Percentiles rank a stretch among this genome's conserved stretches.
These are phyloP conservation scores for Oryzias javanicus DNA, from an alignment of 2,113 vertebrate genomes.

Conservation along the genomic window DNA sequence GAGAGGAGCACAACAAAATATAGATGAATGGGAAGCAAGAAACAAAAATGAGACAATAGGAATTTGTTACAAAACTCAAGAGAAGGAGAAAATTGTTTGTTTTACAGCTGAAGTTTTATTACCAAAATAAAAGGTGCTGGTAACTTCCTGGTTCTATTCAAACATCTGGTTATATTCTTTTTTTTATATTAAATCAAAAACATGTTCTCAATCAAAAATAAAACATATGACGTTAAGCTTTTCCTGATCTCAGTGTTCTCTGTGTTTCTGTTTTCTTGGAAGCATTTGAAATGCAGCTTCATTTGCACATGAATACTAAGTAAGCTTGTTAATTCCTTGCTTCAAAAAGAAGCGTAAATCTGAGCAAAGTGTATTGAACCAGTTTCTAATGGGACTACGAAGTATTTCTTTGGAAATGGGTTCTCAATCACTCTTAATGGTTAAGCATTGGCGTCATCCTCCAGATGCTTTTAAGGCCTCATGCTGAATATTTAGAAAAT, in stretches of 20 bases:
- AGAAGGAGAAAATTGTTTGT: constrained; percentile 26
- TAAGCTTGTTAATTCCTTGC: too few relatives aligned
- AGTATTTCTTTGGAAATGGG: too few relatives aligned
- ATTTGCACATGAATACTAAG: too few relatives aligned
- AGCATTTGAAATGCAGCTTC: neutral
- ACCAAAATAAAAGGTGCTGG: neutral
- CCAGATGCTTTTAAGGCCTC: too few relatives aligned
- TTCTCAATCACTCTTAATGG: too few relatives aligned
- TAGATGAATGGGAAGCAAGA: constrained; percentile 19
- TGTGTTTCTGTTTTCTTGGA: neutral
- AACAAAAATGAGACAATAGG: constrained; percentile 5
- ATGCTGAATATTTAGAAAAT: too few relatives aligned
- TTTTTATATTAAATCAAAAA: neutral
- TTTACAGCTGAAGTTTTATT: constrained; percentile 19
- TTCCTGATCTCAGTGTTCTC: neutral
- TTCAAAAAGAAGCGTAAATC: too few relatives aligned
- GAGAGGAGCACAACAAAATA: constrained; percentile 40
- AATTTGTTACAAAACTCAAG: constrained; percentile 36
- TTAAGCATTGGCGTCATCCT: too few relatives aligned
- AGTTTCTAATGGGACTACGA: too few relatives aligned
- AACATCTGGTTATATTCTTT: neutral
- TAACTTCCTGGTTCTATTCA: constrained; percentile 11
- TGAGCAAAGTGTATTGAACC: too few relatives aligned
- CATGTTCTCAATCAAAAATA: neutral
- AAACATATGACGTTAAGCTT: neutral